These are phyloP conservation scores for Drosophila melanica DNA, from an alignment of 1,140 invertebrate species.

Conservation along the genomic window DNA sequence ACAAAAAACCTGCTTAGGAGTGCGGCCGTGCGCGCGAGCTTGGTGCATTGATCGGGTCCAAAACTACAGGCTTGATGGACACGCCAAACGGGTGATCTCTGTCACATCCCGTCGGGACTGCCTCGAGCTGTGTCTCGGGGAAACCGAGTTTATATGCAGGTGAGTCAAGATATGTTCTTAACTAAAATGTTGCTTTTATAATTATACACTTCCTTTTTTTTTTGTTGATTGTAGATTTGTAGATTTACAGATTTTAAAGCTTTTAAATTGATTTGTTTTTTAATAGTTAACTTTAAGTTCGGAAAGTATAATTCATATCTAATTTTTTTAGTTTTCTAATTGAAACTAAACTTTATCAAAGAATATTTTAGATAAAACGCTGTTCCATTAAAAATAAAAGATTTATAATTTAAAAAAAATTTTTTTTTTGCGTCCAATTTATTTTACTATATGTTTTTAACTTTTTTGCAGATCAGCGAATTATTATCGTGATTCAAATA, in stretches of 20 bases:
- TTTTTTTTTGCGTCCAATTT: not conserved
- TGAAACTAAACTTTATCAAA: no score
- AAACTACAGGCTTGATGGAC: conserved; percentile 90
- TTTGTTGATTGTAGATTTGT: no score
- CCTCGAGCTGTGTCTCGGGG: conserved; percentile 93
- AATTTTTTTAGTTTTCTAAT: no score
- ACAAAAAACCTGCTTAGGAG: conserved; percentile 95
- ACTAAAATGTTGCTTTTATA: no score
- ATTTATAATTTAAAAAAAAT: not conserved
- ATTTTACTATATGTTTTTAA: not conserved
- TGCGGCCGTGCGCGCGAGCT: conserved; percentile 92
- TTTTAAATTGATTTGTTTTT: no score
- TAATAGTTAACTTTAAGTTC: no score
- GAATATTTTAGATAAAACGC: no score
- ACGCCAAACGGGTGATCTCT: conserved; percentile 88
- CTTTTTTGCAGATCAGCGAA: conserved; percentile 91
- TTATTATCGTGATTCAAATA: conserved; percentile 92
- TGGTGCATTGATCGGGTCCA: conserved; percentile 98
- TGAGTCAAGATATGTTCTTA: conserved; percentile 84
- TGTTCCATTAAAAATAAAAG: no score
- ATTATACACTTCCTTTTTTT: no score
- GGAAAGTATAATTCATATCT: no score
- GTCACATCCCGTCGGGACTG: conserved; percentile 92
- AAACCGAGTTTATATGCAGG: conserved; percentile 95
- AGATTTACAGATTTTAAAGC: no score